Conservation (phyloP, 2,888 invertebrate species). For the Prosapia bicincta region DNA sequence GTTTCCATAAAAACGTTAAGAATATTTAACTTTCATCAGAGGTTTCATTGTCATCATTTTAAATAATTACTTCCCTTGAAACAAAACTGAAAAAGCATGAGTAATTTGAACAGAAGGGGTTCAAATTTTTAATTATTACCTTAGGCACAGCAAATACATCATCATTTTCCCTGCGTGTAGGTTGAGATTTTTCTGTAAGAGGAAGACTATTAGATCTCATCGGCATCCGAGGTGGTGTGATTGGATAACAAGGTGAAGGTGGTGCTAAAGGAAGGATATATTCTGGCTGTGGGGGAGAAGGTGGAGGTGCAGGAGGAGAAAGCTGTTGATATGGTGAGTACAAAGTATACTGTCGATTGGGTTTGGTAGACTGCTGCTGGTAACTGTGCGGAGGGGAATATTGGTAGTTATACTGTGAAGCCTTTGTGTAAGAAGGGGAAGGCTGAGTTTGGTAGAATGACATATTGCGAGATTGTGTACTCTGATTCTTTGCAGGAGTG, state of each 20-base stretch:
- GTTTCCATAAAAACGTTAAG: too few species aligned
- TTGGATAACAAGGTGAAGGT: conserved; percentile 22
- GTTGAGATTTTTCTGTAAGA: conserved; percentile 19
- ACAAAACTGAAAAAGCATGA: too few species aligned
- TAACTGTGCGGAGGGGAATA: conserved; percentile 9
- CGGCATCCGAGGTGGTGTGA: conserved; percentile 10
- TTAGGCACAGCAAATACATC: conserved; percentile 51
- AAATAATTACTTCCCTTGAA: too few species aligned
- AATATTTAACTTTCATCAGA: too few species aligned
- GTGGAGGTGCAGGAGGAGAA: conserved; percentile 32
- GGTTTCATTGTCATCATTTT: too few species aligned
- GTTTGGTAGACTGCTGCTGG: conserved; percentile 9
- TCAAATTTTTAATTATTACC: too few species aligned
- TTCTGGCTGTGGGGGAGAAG: conserved; percentile 18
- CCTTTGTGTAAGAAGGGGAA: conserved; percentile 13
- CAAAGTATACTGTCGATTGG: neutral
- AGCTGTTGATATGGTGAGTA: conserved; percentile 37
- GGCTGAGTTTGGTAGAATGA: conserved; percentile 11
- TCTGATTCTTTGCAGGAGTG: neutral
- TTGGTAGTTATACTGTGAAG: conserved; percentile 7
- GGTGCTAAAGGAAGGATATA: conserved; percentile 16
- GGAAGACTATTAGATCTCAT: conserved; percentile 30
- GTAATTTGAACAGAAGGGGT: too few species aligned
- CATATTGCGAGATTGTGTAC: conserved; percentile 6
- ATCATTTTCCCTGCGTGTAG: conserved; percentile 41